A percentile compares a stretch with the other conserved stretches of the same genome.
Conservation (phyloP, 2,797 vertebrate species). For the Oreonectes daqikongensis region DNA sequence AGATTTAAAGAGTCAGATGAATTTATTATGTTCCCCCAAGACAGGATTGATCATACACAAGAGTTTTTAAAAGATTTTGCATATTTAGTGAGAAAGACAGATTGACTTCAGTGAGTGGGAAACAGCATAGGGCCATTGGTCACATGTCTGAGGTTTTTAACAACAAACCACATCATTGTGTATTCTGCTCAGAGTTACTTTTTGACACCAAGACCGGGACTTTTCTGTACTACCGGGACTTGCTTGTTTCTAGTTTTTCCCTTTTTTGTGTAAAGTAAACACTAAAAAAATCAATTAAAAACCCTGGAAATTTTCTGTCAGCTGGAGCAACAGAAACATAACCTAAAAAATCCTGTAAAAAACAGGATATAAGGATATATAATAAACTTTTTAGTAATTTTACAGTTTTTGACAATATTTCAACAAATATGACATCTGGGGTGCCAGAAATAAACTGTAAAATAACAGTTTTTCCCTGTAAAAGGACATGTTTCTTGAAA, state of each 20-base stretch:
- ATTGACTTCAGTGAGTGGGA: background rate
- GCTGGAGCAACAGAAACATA: no score
- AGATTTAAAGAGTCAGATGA: background rate
- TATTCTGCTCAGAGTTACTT: slow-evolving; percentile 32
- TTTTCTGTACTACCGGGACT: slow-evolving; percentile 3
- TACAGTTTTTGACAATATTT: no score
- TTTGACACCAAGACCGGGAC: slow-evolving; percentile 46
- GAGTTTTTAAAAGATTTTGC: background rate
- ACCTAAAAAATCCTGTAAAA: no score
- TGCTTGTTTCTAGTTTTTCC: background rate
- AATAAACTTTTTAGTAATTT: no score
- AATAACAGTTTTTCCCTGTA: no score
- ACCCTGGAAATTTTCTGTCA: no score
- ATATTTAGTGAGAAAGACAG: background rate
- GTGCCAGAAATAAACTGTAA: no score
- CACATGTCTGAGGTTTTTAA: slow-evolving; percentile 37
- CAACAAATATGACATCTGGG: no score
- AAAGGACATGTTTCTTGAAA: no score
- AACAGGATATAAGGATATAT: no score
- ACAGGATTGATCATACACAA: background rate
- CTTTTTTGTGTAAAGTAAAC: no score
- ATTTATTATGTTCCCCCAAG: background rate
- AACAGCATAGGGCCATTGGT: background rate
- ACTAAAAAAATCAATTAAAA: no score
- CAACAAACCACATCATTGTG: slow-evolving; percentile 43